Evolutionary conservation across 2,797 vertebrate species (phyloP), one percentile per base, ranked within the genome.

Genomic region (Myripristis murdjan): DNA sequence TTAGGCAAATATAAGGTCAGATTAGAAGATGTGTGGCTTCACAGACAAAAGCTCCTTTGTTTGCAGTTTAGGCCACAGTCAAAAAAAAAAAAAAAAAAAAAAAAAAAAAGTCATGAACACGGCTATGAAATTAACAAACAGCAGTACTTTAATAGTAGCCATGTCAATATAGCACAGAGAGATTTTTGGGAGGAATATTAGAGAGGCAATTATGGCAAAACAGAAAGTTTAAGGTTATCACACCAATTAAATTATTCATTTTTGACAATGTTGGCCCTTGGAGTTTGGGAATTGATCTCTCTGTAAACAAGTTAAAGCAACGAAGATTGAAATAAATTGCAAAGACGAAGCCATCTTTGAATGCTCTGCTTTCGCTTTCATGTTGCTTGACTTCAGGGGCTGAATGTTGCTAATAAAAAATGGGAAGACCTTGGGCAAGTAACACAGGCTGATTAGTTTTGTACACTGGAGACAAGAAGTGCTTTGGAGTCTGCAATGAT

Each of bases 231-330:
- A 90, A 90, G 78, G 83, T 88, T 91, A 82, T 74, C 81, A 69
- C 78, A 11, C 51, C 62, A 66, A 84, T 90, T 88, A 70, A 91
- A 93, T 88, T 70, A 89, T 92, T 92, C 62, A 91, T 84, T 81
- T 78, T 67, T 83, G 82, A 90, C 87, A 91, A 87, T 84, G 78
- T 89, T 55, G 74, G 88, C 79, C 84, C 76, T 79, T 28, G 16
- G 76, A 91, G 85, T 90, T 87, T 83, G 83, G 83, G 83, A 90
- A 90, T 89, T 87, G 83, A 90, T 93, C 87, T 84, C 63, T 87
- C 85, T 91, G 91, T 93, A 93, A 93, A 93, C 91, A 92, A 79
- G 73, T 78, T 85, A 79, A 90, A 87, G 71, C 89, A 79, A 77
- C 77, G 11, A 20, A 79, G 84, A 89, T 80, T 88, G 85, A 92